These are phyloP conservation scores for Caenorhabditis angaria DNA, from an alignment of 2,888 invertebrate genomes.

Conservation along the genomic window DNA sequence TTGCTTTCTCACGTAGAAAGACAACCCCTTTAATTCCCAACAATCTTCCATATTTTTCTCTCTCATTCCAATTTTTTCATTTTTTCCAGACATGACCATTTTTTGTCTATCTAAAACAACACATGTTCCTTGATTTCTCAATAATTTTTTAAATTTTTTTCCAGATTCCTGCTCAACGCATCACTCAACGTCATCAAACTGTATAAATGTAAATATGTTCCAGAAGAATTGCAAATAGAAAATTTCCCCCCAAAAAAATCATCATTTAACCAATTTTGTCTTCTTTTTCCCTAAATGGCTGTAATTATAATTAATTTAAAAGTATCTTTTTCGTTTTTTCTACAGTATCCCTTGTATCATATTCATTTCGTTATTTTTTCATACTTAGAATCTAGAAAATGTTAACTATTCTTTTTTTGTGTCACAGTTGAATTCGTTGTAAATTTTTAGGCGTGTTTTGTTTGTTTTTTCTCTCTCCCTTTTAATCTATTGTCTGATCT, in stretches of 20 bases:
- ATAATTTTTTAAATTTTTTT: not conserved
- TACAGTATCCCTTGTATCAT: not conserved
- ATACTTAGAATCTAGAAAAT: conserved; percentile 1
- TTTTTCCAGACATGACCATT: not conserved
- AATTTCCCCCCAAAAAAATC: not conserved
- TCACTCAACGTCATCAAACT: conserved; percentile 6
- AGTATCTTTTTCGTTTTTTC: not conserved
- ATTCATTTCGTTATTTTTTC: conserved; percentile 1
- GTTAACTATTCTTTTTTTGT: not conserved
- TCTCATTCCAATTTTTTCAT: not conserved
- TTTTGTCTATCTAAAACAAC: not conserved
- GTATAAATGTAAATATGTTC: conserved; percentile 8
- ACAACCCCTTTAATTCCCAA: no score
- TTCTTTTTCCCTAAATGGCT: not conserved
- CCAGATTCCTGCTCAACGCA: not conserved
- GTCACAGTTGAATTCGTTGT: not conserved
- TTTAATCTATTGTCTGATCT: not conserved
- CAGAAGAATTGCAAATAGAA: not conserved
- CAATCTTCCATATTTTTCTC: no score
- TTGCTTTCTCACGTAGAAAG: no score
- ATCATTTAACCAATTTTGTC: not conserved
- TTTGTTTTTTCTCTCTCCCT: not conserved
- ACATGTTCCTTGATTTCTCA: not conserved
- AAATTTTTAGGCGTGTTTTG: not conserved
- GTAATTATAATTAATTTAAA: not conserved